Base-by-base conservation (phyloP, 2,113 vertebrate species). In the Gambusia affinis region DNA sequence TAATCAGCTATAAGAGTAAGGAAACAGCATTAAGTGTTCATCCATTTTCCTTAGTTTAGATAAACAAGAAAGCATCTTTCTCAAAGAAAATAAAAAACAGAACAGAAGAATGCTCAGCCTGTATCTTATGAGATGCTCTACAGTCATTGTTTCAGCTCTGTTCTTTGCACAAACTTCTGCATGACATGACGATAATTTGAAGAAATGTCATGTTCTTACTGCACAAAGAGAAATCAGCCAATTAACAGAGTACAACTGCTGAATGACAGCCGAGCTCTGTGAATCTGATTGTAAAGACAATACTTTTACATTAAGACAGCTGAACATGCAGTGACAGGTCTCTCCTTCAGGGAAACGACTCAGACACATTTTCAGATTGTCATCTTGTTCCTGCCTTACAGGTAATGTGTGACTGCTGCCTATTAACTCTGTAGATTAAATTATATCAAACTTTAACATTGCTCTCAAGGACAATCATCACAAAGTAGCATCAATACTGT, bases 1-100 rank as follows among this genome's bases (percentile, higher is more conserved):
- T 64, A 68, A 76, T 79, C 72, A 76, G 35, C 60, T 70, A 68
- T 47, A 69, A 42, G 31, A 69, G 27, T 39, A 24, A 29, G 19
- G 35, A 66, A 77, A 70, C 68, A 2, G 61, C 42, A 27, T 33
- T 61, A 27, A 72, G 47, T 31, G 14, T 51, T 62, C 62, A 33
- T 73, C 14, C 6, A 37, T 75, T 64, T 39, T 44, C 29, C 17
- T 35, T 77, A 62, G 29, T 80, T 80, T 29, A 28, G 22, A 57
- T n/a, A n/a, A 24, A n/a, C 14, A 67, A 65, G 24, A 70, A 69
- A 42, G 57, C 24, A 30, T 4, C 5, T 67, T 57, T 62, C 71
- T 62, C 10, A 31, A 29, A 65, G 29, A 14, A 11, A 69, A 37
- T 28, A 64, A 57, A 67, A 66, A 29, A 27, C 3, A 2, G n/a